Base-by-base conservation (phyloP, 1,140 invertebrate species). In the Procambarus clarkii region DNA sequence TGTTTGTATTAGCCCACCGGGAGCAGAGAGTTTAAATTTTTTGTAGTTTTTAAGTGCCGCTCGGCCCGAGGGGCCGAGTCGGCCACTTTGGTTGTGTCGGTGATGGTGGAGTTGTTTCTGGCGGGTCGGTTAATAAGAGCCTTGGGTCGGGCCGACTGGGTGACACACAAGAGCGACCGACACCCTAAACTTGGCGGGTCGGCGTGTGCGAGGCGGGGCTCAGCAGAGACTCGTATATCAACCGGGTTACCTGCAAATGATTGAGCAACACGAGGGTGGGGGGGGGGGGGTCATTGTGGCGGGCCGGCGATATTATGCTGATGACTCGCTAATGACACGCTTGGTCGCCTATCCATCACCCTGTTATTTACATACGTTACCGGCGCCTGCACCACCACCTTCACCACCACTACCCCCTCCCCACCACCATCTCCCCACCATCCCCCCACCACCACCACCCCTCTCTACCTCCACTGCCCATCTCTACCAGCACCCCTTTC, bases 1-100 rank as follows among this genome's bases (percentile, higher is more conserved):
- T 91, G 84, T 91, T 91, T 91, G 88, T 91, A 91, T 91, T 91
- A 91, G 60, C 34, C 74, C 69, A 91, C 74, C 79, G 45, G 80
- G 87, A 81, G 80, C 60, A 81, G 71, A 48, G 69, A 44, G 34
- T 54, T 54, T 54, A 54, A 13, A 13, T 54, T 54, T 54, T 54
- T 54, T 54, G 50, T 54, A 13, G 50, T 8, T 74, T 78, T 64
- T 88, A 88, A 88, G 79, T 48, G 71, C 45, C 24, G 71, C 21
- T 54, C 18, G 69, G n/a, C 79, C 88, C 50, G 34, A 50, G 48
- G 81, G 45, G 64, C 13, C 13, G 50, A 13, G 81, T 84, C 86
- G 86, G 86, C 86, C 60, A 79, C 86, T 87, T 87, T 87, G 54
- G 86, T 74, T 74, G 79, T 79, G 86, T 79, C 74, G 54, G 71